Conservation (phyloP, 2,888 invertebrate genomes). For the Ganaspis brasiliensis region DNA sequence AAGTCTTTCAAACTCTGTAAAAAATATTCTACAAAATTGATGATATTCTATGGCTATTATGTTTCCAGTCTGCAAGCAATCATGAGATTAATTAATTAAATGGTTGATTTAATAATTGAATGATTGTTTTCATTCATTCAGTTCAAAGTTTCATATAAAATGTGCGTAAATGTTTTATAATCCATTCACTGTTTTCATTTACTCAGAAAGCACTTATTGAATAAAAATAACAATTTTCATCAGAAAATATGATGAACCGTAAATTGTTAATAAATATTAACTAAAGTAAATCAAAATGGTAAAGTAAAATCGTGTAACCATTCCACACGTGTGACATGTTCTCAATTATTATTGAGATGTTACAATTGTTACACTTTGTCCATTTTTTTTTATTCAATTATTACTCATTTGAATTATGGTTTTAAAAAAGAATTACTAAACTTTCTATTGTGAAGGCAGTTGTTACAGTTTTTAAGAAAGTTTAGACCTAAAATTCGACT, state of each 20-base stretch:
- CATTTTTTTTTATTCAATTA: slow-evolving; percentile 4
- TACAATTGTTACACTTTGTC: neutral
- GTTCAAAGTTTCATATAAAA: slow-evolving; percentile 1
- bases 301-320: slow-evolving; percentile 46
- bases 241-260: slow-evolving; percentile 1
- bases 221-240: slow-evolving; percentile 20
- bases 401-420: too few relatives aligned
- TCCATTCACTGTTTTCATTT: neutral
- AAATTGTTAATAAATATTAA: slow-evolving; percentile 34
- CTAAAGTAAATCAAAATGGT: neutral
- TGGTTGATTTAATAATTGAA: neutral
- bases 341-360: neutral
- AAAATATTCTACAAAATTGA: neutral
- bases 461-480: neutral
- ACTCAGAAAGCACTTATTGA: slow-evolving; percentile 25
- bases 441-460: slow-evolving; percentile 10
- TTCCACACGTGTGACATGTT: slow-evolving; percentile 61
- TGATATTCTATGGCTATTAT: neutral
- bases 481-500: slow-evolving; percentile 8
- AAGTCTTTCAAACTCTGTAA: neutral
- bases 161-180: neutral
- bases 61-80: slow-evolving; percentile 4
- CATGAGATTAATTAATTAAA: slow-evolving; percentile 9
- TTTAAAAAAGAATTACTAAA: slow-evolving; percentile 3
- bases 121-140: neutral